phyloP scores from a whole-genome alignment of 2,113 vertebrate genomes.

The Sprattus sprattus region DNA sequence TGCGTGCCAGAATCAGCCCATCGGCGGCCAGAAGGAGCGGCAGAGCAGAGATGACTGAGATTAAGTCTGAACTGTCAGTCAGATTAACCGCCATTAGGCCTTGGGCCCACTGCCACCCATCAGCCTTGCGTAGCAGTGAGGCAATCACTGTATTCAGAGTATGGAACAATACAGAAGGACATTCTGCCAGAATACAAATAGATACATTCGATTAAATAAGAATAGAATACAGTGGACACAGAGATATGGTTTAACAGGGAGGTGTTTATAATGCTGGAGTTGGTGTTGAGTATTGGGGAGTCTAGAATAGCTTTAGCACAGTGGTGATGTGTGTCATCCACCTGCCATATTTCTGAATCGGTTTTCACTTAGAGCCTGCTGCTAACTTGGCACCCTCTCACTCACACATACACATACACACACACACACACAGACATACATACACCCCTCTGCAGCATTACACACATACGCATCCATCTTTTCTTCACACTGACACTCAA shows the following conservation, averaged over 20 bases:
- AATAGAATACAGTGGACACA: neutral
- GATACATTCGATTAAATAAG: neutral
- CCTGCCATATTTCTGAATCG: neutral
- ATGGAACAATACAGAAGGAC: too few species aligned
- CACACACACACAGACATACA: neutral
- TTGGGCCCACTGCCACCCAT: neutral
- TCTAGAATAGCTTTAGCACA: neutral
- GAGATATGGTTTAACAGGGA: neutral
- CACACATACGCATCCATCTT: neutral
- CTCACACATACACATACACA: conserved; percentile 1
- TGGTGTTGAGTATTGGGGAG: neutral
- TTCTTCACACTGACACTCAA: neutral
- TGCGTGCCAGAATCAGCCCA: too few species aligned
- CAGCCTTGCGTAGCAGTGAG: neutral
- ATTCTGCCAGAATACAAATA: neutral
- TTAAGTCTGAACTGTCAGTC: neutral
- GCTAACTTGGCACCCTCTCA: conserved; percentile 38
- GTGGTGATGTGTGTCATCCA: neutral
- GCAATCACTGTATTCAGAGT: neutral
- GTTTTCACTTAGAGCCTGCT: neutral
- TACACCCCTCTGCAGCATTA: neutral
- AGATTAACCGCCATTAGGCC: neutral
- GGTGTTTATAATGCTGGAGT: neutral
- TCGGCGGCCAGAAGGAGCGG: too few species aligned
- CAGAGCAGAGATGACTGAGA: neutral